Base-by-base conservation (phyloP, 2,888 invertebrate genomes). In the Leucophenga montana region DNA sequence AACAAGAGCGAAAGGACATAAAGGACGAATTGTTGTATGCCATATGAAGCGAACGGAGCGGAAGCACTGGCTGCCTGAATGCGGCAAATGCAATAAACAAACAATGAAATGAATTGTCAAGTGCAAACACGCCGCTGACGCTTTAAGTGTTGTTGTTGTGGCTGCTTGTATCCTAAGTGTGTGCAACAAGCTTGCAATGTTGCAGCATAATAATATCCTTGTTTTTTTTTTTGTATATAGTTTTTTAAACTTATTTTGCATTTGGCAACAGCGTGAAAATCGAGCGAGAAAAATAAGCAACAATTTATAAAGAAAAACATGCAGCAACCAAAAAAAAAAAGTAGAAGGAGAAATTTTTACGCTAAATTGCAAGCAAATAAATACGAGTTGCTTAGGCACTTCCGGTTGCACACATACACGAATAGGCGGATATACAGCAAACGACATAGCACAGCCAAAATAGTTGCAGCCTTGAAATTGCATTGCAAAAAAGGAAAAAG, bases 21-120 rank as follows among this genome's bases (percentile, higher is more conserved):
- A 33, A 53, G 66, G 53, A 53, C 33, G 18, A 33, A 33, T 46
- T 66, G 59, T 61, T 6, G 39, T 39, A n/a, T n/a, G n/a, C n/a
- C n/a, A n/a, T 22, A 22, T 56, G 22, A 18, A 22, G 22, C 53
- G 69, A n/a, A 20, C 54, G 44, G 33, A 22, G 14, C n/a, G 57
- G 14, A 4, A 54, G 14, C n/a, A 2, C 8, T 2, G 5, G n/a
- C 1, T 0, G 20, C 0, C 39, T 39, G 57, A 18, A 72, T 66
- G 76, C 80, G 84, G 75, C 80, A 84, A 84, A 84, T 81, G 84
- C 84, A 82, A 84, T 84, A 83, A 79, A 84, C 82, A 79, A 79
- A 79, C 83, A 83, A 83, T 85, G 85, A 84, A 83, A 83, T 84
- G 83, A 85, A 83, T 83, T 83, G 83, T 84, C 83, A 83, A 84